Base-by-base conservation (phyloP, 37 sponge, comb jelly and placozoan species). In the Aplysina aerophoba region DNA sequence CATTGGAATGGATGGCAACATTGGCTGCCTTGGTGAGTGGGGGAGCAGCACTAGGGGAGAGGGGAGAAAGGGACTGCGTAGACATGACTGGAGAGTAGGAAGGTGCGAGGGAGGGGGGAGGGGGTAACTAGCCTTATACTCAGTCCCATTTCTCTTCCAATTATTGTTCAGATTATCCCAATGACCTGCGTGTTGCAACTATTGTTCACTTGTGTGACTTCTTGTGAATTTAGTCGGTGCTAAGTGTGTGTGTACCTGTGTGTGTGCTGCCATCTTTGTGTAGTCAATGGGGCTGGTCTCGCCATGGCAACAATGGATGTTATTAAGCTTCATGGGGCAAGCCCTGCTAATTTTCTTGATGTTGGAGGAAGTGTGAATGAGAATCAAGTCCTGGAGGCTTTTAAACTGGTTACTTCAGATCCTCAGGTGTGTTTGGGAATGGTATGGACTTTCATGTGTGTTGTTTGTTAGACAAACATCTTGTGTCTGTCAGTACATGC, bases 281-380 rank as follows among this genome's bases (percentile, higher is more conserved):
- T 55, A 93, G 97, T 98, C 79, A 98, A 98, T 87, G 99, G 99
- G 20, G 99, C 99, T 28, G 99, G 99, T 0, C 93, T 98, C 0
- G 99, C 99, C 33, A 98, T 98, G 99, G 99, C 99, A 55, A 98
- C 99, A 31, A 98, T 98, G 99, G 99, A 98, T 82, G 96, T 98
- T 65, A 95, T 98, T 81, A 94, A 98, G 62, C 89, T 94, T 36
- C 90, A 98, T 81, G 93, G 93, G 6, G 99, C 97, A 73, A 86
- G 83, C 63, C 99, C 99, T 38, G 99, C 99, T 55, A 98, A 98
- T 72, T 98, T 98, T 84, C 94, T 98, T 72, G 99, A 98, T 72
- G 95, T 94, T 16, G 99, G 99, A 21, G 99, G 99, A 4, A 93
- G 93, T 19, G 99, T 96, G 50, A 88, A 78, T 38, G 99, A 98